Evolutionary conservation across 2,113 vertebrate genomes (phyloP).

Genomic region (Macrotis lagotis): DNA sequence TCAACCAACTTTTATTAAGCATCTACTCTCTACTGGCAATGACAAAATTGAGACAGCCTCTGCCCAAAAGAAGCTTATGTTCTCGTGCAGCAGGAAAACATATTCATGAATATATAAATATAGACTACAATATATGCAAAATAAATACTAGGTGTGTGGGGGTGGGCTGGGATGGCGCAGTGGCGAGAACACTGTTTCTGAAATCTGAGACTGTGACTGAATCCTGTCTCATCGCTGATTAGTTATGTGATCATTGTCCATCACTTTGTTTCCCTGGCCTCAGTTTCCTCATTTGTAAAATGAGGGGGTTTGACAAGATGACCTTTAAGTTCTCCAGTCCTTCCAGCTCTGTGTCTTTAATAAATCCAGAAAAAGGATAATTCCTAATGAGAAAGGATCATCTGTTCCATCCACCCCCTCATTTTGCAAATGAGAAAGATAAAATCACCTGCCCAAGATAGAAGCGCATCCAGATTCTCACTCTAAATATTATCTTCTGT

Average conservation of each 20-base stretch:
- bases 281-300: not conserved
- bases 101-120: not conserved
- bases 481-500: not conserved
- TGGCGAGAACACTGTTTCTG: not conserved
- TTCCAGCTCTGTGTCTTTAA: not conserved
- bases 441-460: not conserved
- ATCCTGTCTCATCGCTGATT: not conserved
- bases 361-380: not conserved
- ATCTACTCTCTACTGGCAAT: not conserved
- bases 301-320: not conserved
- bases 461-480: not conserved
- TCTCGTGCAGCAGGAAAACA: not conserved
- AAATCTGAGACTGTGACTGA: not conserved
- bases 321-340: not conserved
- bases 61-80: not conserved
- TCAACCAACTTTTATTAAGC: conserved; percentile 48
- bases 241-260: not conserved
- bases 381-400: not conserved
- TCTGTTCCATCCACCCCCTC: not conserved
- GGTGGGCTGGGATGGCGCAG: not conserved
- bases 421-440: not conserved
- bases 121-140: not conserved
- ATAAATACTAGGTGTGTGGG: not conserved
- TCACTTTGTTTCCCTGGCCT: not conserved
- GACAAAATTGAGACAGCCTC: not conserved